These are phyloP conservation scores for Nycticryphes semicollaris DNA, from an alignment of 2,113 vertebrate genomes.

Conservation along the genomic window DNA sequence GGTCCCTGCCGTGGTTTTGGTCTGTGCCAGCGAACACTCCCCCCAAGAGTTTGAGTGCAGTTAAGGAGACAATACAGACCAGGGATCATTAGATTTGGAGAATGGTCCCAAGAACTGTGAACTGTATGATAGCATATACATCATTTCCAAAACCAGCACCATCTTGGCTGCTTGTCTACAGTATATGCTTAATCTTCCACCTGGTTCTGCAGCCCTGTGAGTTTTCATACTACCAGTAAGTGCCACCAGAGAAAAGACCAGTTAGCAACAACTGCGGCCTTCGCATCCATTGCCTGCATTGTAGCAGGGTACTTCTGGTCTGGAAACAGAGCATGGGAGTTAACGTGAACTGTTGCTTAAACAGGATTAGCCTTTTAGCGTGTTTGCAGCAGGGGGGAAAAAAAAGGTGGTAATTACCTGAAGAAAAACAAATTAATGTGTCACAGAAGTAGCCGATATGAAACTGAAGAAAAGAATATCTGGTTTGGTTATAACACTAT, in stretches of 20 bases:
- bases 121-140: background rate
- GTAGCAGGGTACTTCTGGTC: background rate
- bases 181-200: background rate
- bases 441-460: background rate
- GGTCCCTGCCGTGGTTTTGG: background rate
- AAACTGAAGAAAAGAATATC: background rate
- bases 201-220: background rate
- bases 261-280: background rate
- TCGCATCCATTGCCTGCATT: background rate
- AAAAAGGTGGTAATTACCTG: background rate
- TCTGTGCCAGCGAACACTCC: background rate
- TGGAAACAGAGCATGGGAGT: background rate
- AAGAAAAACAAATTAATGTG: background rate
- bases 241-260: background rate
- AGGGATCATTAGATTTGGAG: background rate
- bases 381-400: background rate
- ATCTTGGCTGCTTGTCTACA: background rate
- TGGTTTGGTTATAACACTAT: background rate
- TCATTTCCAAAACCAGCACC: background rate
- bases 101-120: background rate
- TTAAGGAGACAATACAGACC: background rate
- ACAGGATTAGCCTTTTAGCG: background rate
- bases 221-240: background rate
- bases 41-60: background rate
- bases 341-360: accelerated